Evolutionary conservation across 2,113 vertebrate species (phyloP).

Genomic region (Clarias macrocephalus): DNA sequence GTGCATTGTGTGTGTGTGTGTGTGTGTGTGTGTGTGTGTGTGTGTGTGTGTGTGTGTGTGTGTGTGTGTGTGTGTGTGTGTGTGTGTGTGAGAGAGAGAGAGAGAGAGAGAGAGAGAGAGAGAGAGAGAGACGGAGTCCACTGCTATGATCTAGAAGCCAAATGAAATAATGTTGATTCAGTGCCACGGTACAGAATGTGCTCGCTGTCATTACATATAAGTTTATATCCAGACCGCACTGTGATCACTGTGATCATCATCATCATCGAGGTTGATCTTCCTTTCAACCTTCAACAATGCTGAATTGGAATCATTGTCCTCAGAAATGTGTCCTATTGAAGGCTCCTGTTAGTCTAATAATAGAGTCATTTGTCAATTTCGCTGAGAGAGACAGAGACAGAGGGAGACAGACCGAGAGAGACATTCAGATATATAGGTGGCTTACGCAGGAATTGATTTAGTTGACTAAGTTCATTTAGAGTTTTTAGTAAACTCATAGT

Average conservation of each 20-base stretch:
- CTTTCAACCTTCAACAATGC: background rate
- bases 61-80: background rate
- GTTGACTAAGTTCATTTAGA: background rate
- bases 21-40: too few relatives aligned
- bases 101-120: too few relatives aligned
- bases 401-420: background rate
- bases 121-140: too few relatives aligned
- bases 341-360: too few relatives aligned
- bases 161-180: background rate
- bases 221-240: background rate
- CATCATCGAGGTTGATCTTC: background rate
- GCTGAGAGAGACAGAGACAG: background rate
- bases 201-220: background rate
- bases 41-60: background rate
- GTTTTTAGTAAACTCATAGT: background rate
- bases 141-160: background rate
- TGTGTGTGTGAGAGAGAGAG: too few relatives aligned
- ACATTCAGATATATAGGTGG: background rate
- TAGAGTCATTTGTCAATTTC: background rate
- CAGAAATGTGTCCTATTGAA: background rate
- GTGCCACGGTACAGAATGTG: constrained; percentile 22
- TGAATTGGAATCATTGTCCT: background rate
- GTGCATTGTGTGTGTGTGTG: background rate
- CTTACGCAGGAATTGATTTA: background rate
- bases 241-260: background rate